phyloP scores from a whole-genome alignment of 2,797 vertebrate species.

The Euthynnus affinis region DNA sequence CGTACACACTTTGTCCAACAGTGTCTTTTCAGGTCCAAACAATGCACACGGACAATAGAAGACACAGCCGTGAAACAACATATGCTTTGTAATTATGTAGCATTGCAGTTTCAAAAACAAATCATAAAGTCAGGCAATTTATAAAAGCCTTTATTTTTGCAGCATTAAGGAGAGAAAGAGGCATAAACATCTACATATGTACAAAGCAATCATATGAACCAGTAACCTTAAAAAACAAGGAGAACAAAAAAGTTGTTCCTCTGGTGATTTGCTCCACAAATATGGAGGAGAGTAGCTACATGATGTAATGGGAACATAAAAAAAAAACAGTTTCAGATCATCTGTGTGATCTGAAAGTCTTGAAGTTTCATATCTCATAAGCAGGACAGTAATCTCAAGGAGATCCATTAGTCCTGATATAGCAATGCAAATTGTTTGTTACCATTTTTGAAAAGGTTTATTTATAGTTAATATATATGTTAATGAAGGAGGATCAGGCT shows the following conservation, averaged over 20 bases:
- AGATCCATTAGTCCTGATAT: not conserved
- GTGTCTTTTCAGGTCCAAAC: constrained; percentile 9
- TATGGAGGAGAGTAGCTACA: too few species aligned
- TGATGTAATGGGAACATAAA: not conserved
- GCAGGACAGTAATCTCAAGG: not conserved
- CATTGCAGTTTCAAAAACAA: not conserved
- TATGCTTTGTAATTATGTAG: not conserved
- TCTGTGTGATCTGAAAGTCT: not conserved
- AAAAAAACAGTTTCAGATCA: constrained; percentile 11
- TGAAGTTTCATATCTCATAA: not conserved
- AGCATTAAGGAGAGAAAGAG: not conserved
- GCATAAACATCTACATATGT: too few species aligned
- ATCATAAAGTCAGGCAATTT: not conserved
- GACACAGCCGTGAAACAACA: not conserved
- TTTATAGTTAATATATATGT: not conserved
- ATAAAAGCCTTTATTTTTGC: not conserved
- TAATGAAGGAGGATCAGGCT: not conserved
- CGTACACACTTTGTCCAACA: not conserved
- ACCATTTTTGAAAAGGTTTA: not conserved
- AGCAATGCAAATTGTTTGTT: not conserved
- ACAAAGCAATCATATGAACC: too few species aligned
- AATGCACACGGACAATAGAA: not conserved
- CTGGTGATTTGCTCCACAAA: not conserved
- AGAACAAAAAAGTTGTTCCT: not conserved
- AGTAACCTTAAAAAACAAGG: not conserved